Evolutionary conservation across 1,140 invertebrate genomes (phyloP).

Genomic region (Leptinotarsa texana): DNA sequence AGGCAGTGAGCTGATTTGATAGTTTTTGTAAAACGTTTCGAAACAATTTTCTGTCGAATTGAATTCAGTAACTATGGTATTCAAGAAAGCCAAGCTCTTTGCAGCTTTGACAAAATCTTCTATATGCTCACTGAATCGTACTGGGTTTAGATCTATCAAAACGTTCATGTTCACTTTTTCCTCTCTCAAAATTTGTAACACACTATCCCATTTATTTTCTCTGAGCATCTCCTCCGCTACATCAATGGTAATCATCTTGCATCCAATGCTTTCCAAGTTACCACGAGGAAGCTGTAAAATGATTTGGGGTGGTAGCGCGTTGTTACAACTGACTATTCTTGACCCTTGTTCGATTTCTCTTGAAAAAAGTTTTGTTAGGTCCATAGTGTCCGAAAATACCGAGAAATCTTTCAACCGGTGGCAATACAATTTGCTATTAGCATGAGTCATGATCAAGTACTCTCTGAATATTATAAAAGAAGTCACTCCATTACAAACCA

Average conservation of each 20-base stretch:
- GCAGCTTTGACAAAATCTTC: constrained; percentile 38
- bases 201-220: constrained; percentile 33
- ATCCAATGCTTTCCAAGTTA: constrained; percentile 42
- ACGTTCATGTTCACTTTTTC: constrained; percentile 43
- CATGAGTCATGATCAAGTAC: constrained; percentile 40
- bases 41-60: constrained; percentile 29
- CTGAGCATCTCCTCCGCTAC: constrained; percentile 36
- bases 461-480: constrained; percentile 33
- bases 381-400: background rate
- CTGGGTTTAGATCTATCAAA: constrained; percentile 40
- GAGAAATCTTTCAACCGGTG: constrained; percentile 19
- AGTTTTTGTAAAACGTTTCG: constrained; percentile 32
- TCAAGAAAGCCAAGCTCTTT: constrained; percentile 24
- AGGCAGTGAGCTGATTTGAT: background rate
- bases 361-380: constrained; percentile 24
- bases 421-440: constrained; percentile 25
- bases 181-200: constrained; percentile 34
- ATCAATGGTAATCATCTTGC: constrained; percentile 42
- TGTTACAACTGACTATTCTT: constrained; percentile 35
- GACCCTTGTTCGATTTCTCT: constrained; percentile 43
- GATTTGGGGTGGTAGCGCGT: constrained; percentile 26
- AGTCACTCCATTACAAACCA: constrained; percentile 32
- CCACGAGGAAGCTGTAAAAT: constrained; percentile 41
- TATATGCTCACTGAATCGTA: constrained; percentile 36
- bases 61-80: constrained; percentile 35